phyloP scores from a whole-genome alignment of 2,113 vertebrate species.

The Onychostruthus taczanowskii region DNA sequence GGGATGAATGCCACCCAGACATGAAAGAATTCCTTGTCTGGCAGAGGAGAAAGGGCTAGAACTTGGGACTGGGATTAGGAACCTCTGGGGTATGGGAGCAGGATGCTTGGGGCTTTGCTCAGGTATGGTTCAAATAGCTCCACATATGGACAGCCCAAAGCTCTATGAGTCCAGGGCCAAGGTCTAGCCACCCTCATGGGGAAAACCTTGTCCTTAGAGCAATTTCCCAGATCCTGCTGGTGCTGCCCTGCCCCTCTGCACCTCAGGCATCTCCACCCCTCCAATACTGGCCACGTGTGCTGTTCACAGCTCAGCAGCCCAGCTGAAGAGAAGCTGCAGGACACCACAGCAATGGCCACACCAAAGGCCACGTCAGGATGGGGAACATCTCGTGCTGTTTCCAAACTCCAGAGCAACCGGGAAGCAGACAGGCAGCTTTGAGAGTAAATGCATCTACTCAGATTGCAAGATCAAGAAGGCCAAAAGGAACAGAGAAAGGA shows the following conservation, averaged over 20 bases:
- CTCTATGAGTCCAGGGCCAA: background rate
- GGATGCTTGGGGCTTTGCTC: background rate
- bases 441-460: background rate
- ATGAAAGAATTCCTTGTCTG: background rate
- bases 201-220: background rate
- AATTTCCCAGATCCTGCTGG: fast-evolving
- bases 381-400: background rate
- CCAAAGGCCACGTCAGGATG: background rate
- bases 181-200: background rate
- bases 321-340: fast-evolving
- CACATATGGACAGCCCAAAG: background rate
- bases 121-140: background rate
- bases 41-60: background rate
- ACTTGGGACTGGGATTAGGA: background rate
- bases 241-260: background rate
- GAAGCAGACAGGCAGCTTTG: background rate
- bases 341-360: background rate
- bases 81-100: background rate
- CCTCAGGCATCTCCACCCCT: background rate
- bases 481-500: background rate
- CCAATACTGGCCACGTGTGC: background rate
- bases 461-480: background rate
- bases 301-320: background rate
- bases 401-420: fast-evolving
- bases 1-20: background rate